These are phyloP conservation scores for Petrolisthes manimaculis DNA, from an alignment of 2,888 invertebrate genomes.

Conservation along the genomic window DNA sequence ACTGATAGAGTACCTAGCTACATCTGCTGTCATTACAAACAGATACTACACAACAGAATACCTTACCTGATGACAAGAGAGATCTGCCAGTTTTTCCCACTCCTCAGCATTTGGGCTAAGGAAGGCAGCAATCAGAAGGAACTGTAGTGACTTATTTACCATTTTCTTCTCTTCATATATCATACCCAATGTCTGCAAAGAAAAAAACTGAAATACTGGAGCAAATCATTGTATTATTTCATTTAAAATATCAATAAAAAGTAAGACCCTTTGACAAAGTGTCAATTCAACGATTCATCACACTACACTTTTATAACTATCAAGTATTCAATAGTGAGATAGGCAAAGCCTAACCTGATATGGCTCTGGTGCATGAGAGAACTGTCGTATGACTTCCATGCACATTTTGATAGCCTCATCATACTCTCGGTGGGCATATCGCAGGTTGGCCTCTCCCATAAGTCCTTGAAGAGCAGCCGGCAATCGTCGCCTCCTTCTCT, in stretches of 20 bases:
- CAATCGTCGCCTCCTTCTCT: slow-evolving; percentile 53
- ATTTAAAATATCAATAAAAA: too few species aligned
- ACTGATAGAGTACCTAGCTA: too few species aligned
- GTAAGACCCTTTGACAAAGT: too few species aligned
- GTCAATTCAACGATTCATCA: too few species aligned
- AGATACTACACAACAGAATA: background rate
- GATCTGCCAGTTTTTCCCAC: slow-evolving; percentile 63
- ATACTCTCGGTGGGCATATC: slow-evolving; percentile 85
- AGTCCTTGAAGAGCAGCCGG: slow-evolving; percentile 75
- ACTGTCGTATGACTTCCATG: slow-evolving; percentile 88
- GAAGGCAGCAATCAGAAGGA: slow-evolving; percentile 69
- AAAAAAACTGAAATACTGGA: background rate
- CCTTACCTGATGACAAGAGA: slow-evolving; percentile 57
- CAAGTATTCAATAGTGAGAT: too few species aligned
- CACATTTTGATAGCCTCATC: slow-evolving; percentile 91
- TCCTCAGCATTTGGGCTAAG: slow-evolving; percentile 62
- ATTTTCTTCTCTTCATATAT: slow-evolving; percentile 72
- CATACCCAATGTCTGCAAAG: slow-evolving; percentile 70
- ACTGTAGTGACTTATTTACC: slow-evolving; percentile 70
- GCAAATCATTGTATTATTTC: too few species aligned
- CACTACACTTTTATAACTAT: too few species aligned
- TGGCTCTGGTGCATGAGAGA: slow-evolving; percentile 62
- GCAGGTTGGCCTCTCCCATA: slow-evolving; percentile 95
- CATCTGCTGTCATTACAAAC: too few species aligned
- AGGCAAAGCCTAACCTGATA: slow-evolving; percentile 51